These are phyloP conservation scores for Drosophila quadrilineata DNA, from an alignment of 1,140 invertebrate genomes.

Conservation along the genomic window DNA sequence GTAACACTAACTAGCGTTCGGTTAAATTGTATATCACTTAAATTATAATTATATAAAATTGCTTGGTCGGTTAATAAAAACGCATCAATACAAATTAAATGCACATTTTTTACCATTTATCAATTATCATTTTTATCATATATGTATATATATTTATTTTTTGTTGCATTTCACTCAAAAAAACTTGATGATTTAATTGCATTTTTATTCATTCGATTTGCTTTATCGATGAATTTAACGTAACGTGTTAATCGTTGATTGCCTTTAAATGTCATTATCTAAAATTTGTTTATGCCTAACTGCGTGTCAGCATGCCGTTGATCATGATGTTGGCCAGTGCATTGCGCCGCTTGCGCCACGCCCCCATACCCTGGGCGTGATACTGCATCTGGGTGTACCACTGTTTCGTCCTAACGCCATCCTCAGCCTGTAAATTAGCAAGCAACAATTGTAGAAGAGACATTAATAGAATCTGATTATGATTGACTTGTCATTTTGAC, in stretches of 20 bases:
- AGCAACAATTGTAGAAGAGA: constrained; percentile 15
- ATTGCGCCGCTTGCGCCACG: constrained; percentile 94
- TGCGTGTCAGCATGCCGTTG: constrained; percentile 88
- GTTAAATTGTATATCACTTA: constrained; percentile 70
- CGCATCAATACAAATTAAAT: constrained; percentile 68
- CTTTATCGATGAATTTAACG: too few species aligned
- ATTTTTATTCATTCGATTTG: neutral
- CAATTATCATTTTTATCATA: constrained; percentile 18
- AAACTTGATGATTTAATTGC: neutral
- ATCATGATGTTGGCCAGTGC: constrained; percentile 98
- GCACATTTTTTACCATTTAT: constrained; percentile 40
- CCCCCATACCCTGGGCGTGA: constrained; percentile 93
- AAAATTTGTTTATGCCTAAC: constrained; percentile 35
- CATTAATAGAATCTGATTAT: constrained; percentile 34
- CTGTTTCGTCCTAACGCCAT: constrained; percentile 89
- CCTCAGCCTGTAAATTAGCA: constrained; percentile 89
- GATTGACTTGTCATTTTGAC: constrained; percentile 62
- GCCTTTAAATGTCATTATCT: neutral
- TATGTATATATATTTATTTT: constrained; percentile 8
- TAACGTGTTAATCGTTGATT: neutral
- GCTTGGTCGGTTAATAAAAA: constrained; percentile 58
- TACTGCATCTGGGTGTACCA: constrained; percentile 95
- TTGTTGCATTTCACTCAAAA: neutral
- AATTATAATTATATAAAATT: constrained; percentile 66
- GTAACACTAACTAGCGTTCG: constrained; percentile 68